Percentiles rank a stretch among this genome's conserved stretches.
Conservation (phyloP, 2,113 vertebrate genomes). For the Monopterus albus region DNA sequence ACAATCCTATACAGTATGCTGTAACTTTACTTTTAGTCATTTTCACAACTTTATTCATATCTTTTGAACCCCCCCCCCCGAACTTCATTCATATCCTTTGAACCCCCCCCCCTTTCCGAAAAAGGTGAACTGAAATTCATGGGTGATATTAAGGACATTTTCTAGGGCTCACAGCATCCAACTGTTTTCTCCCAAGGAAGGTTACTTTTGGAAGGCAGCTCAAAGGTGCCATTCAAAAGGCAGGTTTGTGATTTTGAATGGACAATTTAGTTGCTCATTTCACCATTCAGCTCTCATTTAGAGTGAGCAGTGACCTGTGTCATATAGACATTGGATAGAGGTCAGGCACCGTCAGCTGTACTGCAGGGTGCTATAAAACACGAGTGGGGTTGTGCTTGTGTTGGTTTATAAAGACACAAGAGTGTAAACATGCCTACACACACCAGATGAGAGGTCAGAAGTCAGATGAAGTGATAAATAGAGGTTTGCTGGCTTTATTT, state of each 20-base stretch:
- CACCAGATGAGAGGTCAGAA: slow-evolving; percentile 16
- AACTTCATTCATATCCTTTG: background rate
- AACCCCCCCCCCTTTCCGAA: too few relatives aligned
- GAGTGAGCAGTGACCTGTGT: slow-evolving; percentile 73
- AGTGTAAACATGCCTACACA: slow-evolving; percentile 8
- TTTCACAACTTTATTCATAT: slow-evolving; percentile 18
- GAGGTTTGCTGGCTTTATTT: slow-evolving; percentile 33
- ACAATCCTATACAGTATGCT: slow-evolving; percentile 8
- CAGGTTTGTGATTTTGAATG: slow-evolving; percentile 70
- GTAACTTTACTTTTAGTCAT: slow-evolving; percentile 37
- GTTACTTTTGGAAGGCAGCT: slow-evolving; percentile 49
- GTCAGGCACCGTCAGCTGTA: slow-evolving; percentile 57
- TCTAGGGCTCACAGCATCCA: slow-evolving; percentile 46
- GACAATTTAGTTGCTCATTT: slow-evolving; percentile 72
- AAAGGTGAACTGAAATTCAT: slow-evolving; percentile 34
- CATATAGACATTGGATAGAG: slow-evolving; percentile 59
- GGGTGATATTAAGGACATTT: slow-evolving; percentile 32
- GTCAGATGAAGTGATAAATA: slow-evolving; percentile 33
- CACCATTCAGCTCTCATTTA: slow-evolving; percentile 58
- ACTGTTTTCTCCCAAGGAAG: slow-evolving; percentile 56
- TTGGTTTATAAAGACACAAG: slow-evolving; percentile 18
- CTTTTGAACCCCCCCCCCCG: too few relatives aligned
- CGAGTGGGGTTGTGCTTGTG: slow-evolving; percentile 3
- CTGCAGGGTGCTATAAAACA: slow-evolving; percentile 50
- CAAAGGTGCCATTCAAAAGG: slow-evolving; percentile 41